Evolutionary conservation across 2,888 invertebrate species (phyloP).

Genomic region (Meliscaeva auricollis): DNA sequence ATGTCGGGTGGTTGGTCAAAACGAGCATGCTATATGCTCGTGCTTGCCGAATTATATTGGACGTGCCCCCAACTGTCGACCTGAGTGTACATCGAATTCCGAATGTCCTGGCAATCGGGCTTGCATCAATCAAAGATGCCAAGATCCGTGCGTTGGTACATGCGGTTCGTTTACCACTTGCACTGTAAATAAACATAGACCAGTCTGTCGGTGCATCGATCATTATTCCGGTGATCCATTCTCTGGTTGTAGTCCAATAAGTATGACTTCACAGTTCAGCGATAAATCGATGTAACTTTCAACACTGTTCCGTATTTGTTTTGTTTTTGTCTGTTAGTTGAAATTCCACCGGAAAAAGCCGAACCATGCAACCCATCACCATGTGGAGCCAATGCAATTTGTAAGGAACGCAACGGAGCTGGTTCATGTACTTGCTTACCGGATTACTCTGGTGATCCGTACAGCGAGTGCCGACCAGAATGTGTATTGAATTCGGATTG

Average conservation of each 20-base stretch:
- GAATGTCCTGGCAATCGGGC: conserved; percentile 94
- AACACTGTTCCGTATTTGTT: conserved; percentile 21
- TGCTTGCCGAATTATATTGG: conserved; percentile 92
- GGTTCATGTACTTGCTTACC: conserved; percentile 93
- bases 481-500: conserved; percentile 94
- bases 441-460: conserved; percentile 94
- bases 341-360: conserved; percentile 85
- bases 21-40: conserved; percentile 91
- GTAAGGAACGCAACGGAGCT: conserved; percentile 92
- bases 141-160: conserved; percentile 93
- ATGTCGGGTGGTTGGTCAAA: conserved; percentile 88
- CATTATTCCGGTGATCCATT: conserved; percentile 95
- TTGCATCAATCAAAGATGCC: conserved; percentile 92
- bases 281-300: conserved; percentile 21
- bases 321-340: conserved; percentile 77
- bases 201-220: conserved; percentile 91
- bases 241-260: conserved; percentile 88
- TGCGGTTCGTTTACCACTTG: conserved; percentile 92
- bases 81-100: conserved; percentile 93
- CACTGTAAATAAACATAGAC: conserved; percentile 92
- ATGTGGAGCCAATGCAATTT: conserved; percentile 93
- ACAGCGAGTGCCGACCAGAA: conserved; percentile 93
- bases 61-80: conserved; percentile 93
- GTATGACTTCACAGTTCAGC: conserved; percentile 82
- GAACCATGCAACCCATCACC: conserved; percentile 94